Evolutionary conservation across 2,113 vertebrate genomes (phyloP).

Genomic region (Sporophila hypoxantha): DNA sequence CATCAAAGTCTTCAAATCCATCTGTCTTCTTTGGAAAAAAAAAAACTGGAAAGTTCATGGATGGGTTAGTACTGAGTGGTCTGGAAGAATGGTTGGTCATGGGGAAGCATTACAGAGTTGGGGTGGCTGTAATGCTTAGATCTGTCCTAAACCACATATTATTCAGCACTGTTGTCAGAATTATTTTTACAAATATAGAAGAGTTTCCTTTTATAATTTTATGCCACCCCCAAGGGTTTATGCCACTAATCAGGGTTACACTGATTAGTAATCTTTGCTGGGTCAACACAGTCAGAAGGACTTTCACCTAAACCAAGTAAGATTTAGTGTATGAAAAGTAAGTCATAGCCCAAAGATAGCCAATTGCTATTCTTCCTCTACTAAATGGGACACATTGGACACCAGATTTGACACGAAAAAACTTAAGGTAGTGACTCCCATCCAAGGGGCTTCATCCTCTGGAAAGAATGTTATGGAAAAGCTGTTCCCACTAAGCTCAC

Average conservation of each 20-base stretch:
- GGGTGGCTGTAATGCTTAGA: neutral
- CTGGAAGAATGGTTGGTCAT: neutral
- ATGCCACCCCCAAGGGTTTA: neutral
- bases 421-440: neutral
- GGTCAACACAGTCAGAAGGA: neutral
- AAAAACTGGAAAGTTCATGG: neutral
- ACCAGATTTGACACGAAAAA: neutral
- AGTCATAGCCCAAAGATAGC: neutral
- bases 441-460: neutral
- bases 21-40: neutral
- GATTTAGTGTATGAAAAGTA: neutral
- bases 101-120: neutral
- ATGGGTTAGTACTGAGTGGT: neutral
- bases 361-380: neutral
- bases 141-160: neutral
- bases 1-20: neutral
- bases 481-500: neutral
- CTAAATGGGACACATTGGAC: fast-evolving
- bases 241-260: neutral
- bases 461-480: neutral
- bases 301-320: neutral
- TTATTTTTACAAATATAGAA: neutral
- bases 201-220: neutral
- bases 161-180: neutral
- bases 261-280: neutral